phyloP scores from a whole-genome alignment of 2,888 invertebrate species.

The Eudasyphora cyanicolor region DNA sequence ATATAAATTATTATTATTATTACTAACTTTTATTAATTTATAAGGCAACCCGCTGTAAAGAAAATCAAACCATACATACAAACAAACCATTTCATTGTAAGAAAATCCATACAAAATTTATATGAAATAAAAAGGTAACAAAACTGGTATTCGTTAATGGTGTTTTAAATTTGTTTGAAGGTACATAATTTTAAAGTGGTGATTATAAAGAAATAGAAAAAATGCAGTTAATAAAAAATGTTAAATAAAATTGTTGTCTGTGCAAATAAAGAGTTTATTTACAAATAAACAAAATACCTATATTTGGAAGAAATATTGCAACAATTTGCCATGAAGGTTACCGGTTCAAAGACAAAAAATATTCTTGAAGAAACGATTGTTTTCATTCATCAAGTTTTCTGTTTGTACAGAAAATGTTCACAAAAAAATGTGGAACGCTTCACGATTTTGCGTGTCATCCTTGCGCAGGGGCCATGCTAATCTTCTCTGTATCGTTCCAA shows the following conservation, averaged over 20 bases:
- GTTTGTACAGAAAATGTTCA: conserved; percentile 29
- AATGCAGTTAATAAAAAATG: too few relatives aligned
- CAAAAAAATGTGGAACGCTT: conserved; percentile 85
- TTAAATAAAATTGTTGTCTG: too few relatives aligned
- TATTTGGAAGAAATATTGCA: too few relatives aligned
- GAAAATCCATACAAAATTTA: background rate
- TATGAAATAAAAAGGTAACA: conserved; percentile 8
- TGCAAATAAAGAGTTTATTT: too few relatives aligned
- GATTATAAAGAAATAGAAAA: background rate
- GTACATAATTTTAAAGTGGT: too few relatives aligned
- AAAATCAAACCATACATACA: conserved; percentile 39
- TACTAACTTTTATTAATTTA: conserved; percentile 65
- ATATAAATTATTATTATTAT: conserved; percentile 67
- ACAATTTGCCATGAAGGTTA: background rate
- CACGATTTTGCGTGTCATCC: conserved; percentile 97
- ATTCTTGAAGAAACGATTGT: too few relatives aligned
- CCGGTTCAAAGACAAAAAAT: background rate
- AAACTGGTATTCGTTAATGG: background rate
- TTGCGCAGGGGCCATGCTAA: conserved; percentile 96
- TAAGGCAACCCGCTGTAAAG: conserved; percentile 68
- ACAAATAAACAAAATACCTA: too few relatives aligned
- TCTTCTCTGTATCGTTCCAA: conserved; percentile 97
- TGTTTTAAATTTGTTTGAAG: conserved; percentile 4
- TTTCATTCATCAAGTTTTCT: too few relatives aligned
- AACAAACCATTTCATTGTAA: conserved; percentile 2